Evolutionary conservation across 2,113 vertebrate genomes (phyloP), one percentile per base, ranked within the genome.

Genomic region (Hippocampus zosterae): DNA sequence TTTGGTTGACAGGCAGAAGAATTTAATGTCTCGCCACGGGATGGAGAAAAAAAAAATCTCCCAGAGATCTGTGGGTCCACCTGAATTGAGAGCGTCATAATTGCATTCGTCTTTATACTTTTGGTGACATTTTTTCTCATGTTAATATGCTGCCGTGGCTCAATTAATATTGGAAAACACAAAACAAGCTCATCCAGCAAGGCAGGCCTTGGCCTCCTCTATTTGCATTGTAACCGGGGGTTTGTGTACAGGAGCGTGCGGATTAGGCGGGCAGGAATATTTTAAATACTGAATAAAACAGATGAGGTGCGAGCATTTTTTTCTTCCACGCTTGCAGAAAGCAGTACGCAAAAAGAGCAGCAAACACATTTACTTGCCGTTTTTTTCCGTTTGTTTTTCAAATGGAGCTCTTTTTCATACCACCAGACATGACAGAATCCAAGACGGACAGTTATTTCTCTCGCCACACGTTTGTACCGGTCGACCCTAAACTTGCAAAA

Each of bases 141-240:
- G 2, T 57, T 27, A 15, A 27, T 5, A 27, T 27, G 19, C 5
- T 15, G 48, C 48, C 3, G 16, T 50, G 48, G 6, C 16, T 56
- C n/a, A 23, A 25, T 23, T 3, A 56, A 56, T 3, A 9, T 23
- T 23, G 11, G 53, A 23, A 56, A 73, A 77, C 75, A 1, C 27
- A 8, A 61, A 79, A 70, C 56, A 65, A 65, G 70, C 72, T 76
- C 40, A 77, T 73, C 65, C 40, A 50, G 69, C 77, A 60, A 44
- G 69, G 76, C 73, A 76, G 44, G 69, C 78, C 78, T 57, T 60
- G 61, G 79, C 67, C 64, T 69, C 61, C 73, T 25, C 46, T 62
- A 84, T 88, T 86, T 85, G 83, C 83, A 90, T 81, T 75, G 70
- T 72, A 86, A 81, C 85, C 71, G 79, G 76, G 73, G 74, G 72